These are phyloP conservation scores for Lepisosteus oculatus DNA, from an alignment of 2,113 vertebrate species.

Conservation along the genomic window DNA sequence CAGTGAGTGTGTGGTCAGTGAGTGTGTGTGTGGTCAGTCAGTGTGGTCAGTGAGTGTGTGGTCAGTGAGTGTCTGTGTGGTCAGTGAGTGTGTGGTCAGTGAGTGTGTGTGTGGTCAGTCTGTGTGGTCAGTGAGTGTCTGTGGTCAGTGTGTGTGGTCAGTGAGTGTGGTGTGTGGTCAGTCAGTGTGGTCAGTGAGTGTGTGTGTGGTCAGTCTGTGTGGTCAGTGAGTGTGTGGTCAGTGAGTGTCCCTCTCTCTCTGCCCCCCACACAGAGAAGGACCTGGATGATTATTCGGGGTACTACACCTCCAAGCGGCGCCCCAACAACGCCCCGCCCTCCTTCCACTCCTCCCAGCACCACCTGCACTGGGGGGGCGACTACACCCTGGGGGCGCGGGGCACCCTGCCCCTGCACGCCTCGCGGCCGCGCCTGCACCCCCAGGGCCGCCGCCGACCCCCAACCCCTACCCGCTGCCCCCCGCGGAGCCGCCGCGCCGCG, in stretches of 20 bases:
- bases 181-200: no score
- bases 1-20: no score
- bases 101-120: no score
- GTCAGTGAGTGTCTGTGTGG: no score
- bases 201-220: no score
- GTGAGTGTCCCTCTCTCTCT: conserved; percentile 10
- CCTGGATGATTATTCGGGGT: conserved; percentile 85
- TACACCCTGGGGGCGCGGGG: conserved; percentile 74
- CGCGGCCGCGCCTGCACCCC: conserved; percentile 70
- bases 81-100: no score
- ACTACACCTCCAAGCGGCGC: conserved; percentile 81
- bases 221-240: no score
- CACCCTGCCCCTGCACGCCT: conserved; percentile 78
- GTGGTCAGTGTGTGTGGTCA: no score
- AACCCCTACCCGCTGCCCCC: conserved; percentile 70
- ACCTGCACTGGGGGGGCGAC: conserved; percentile 73
- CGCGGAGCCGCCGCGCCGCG: conserved; percentile 71
- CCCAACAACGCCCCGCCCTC: conserved; percentile 69
- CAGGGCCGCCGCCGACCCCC: conserved; percentile 64
- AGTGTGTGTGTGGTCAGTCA: no score
- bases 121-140: no score
- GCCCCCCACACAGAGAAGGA: conserved; percentile 71
- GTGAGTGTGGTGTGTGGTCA: no score
- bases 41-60: no score
- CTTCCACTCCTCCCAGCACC: conserved; percentile 72